Evolutionary conservation across 2,113 vertebrate genomes (phyloP).

Genomic region (Panthera leo): DNA sequence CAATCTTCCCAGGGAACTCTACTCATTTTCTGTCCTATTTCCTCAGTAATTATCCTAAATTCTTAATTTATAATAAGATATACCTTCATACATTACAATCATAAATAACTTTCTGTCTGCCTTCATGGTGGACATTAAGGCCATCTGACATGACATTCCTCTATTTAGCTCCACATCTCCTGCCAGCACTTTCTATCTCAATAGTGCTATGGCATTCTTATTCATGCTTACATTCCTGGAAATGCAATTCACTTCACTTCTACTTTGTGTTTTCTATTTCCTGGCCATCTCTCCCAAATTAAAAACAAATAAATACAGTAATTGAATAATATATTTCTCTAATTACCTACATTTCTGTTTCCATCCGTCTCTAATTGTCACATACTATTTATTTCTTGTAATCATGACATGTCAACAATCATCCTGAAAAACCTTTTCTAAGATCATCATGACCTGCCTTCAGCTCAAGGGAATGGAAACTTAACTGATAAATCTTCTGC

Average conservation of each 20-base stretch:
- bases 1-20: neutral
- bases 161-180: neutral
- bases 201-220: neutral
- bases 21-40: neutral
- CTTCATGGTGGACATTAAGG: neutral
- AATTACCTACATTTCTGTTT: neutral
- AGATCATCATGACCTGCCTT: neutral
- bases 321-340: neutral
- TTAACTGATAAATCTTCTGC: neutral
- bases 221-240: neutral
- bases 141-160: neutral
- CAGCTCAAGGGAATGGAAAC: neutral
- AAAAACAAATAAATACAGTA: neutral
- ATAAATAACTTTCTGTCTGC: neutral
- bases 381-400: neutral
- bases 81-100: neutral
- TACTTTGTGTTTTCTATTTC: neutral
- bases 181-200: neutral
- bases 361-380: neutral
- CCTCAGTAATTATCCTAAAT: neutral
- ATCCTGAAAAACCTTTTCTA: neutral
- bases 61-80: neutral
- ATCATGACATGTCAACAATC: neutral
- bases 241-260: neutral
- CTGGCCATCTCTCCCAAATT: neutral